Evolutionary conservation across 2,797 vertebrate genomes (phyloP), one percentile per base, ranked within the genome.

Genomic region (Pipistrellus kuhlii): DNA sequence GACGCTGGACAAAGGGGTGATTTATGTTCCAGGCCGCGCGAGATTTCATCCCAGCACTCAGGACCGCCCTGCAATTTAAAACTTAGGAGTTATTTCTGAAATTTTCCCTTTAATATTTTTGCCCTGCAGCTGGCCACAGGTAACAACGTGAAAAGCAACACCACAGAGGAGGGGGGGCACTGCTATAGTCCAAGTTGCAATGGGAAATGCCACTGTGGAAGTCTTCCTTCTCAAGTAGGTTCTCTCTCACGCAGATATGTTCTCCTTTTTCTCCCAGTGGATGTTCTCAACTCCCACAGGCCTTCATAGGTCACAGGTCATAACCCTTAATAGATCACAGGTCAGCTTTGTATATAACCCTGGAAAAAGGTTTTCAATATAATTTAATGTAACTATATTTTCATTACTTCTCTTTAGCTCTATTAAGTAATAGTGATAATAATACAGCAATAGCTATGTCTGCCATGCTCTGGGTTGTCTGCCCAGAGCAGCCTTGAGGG

Each of bases 371-470:
- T 38, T 62, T 76, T 88, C 41, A 35, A 3, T 11, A 5, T 8
- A 44, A 73, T 32, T 57, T 12, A 11, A 66, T 20, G 32, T 20
- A n/a, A n/a, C 21, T 83, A 27, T 59, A 48, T 53, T 76, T 80
- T n/a, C 18, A 88, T 46, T 9, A 57, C 76, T 77, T 87, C n/a
- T 87, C 55, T 91, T 83, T 68, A 91, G n/a, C 59, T 69, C 51
- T 66, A 53, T 55, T 38, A 66, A 94, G n/a, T 73, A 53, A 80
- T 20, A 55, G 15, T 27, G 75, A 91, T 5, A 21, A 7, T 66
- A 77, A 46, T 7, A 13, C 69, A 55, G 3, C 35, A 48, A 66
- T 69, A 66, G 9, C 38, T 38, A 38, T 35, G 76, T 89, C 92
- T 62, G 78, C 85, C 59, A 5, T 10, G 55, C 84, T 77, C 91